These are phyloP conservation scores for Eledona agricola DNA, from an alignment of 2,888 invertebrate genomes.

Conservation along the genomic window DNA sequence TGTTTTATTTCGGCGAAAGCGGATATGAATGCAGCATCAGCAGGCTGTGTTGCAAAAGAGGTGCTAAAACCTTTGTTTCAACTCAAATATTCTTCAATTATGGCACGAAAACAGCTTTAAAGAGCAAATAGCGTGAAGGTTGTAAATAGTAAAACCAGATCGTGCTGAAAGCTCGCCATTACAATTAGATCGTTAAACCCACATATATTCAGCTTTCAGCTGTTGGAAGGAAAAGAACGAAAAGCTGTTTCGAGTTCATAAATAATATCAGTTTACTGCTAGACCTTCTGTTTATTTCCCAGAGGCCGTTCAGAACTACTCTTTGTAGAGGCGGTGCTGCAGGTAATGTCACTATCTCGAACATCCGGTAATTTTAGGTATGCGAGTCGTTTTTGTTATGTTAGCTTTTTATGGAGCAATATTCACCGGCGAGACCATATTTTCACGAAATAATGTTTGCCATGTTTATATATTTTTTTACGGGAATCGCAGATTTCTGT, in stretches of 20 bases:
- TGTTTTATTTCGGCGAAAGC: no score
- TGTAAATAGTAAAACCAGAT: slow-evolving; percentile 12
- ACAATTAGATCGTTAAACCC: slow-evolving; percentile 21
- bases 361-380: slow-evolving; percentile 8
- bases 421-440: no score
- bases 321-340: slow-evolving; percentile 4
- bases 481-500: no score
- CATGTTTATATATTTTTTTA: no score
- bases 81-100: slow-evolving; percentile 10
- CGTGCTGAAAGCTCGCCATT: slow-evolving; percentile 19
- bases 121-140: slow-evolving; percentile 17
- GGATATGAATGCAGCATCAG: no score
- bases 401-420: no score
- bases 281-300: slow-evolving; percentile 25
- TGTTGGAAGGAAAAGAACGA: slow-evolving; percentile 3
- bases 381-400: slow-evolving; percentile 2
- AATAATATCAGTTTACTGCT: slow-evolving; percentile 22
- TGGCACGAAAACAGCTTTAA: slow-evolving; percentile 14
- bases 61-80: no score
- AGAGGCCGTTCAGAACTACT: slow-evolving; percentile 19
- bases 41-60: no score
- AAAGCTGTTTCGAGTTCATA: slow-evolving; percentile 6
- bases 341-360: slow-evolving; percentile 11
- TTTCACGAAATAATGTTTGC: no score
- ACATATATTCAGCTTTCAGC: slow-evolving; percentile 6